Conservation (phyloP, 2,888 invertebrate genomes). For the Rapana venosa region DNA sequence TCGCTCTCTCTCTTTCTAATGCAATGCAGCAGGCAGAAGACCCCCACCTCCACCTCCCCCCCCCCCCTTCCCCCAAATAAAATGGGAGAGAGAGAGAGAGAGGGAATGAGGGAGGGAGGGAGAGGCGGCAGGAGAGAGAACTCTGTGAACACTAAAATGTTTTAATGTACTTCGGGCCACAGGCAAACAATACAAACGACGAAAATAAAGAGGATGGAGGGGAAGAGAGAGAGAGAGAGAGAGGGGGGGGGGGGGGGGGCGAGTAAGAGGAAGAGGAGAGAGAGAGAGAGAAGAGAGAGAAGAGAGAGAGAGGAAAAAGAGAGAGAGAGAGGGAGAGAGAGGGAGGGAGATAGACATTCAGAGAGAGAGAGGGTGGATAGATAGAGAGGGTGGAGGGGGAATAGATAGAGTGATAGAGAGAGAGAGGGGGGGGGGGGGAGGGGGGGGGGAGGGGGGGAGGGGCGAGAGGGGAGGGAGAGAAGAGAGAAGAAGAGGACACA, state of each 20-base stretch:
- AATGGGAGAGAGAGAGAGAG: not conserved
- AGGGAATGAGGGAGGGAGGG: not conserved
- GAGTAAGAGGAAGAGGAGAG: not conserved
- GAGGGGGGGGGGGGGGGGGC: too few species aligned
- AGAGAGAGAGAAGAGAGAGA: not conserved
- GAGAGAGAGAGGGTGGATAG: not conserved
- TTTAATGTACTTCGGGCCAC: too few species aligned
- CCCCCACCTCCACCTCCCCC: not conserved
- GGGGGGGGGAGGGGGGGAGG: not conserved
- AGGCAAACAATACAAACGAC: not conserved
- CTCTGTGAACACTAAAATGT: too few species aligned
- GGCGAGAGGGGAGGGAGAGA: not conserved
- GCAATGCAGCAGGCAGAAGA: not conserved
- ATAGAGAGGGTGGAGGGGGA: not conserved
- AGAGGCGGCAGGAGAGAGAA: not conserved
- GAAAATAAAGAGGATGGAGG: not conserved
- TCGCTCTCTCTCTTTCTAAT: not conserved
- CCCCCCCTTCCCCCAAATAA: not conserved
- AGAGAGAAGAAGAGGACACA: not conserved
- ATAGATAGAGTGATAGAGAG: not conserved
- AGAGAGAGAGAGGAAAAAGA: not conserved
- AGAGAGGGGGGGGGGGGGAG: not conserved
- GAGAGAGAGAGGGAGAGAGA: constrained; percentile 22
- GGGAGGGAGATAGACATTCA: not conserved
- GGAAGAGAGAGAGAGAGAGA: not conserved